phyloP scores from a whole-genome alignment of 64 coral and sea anemone genomes.

The Acropora yongei region DNA sequence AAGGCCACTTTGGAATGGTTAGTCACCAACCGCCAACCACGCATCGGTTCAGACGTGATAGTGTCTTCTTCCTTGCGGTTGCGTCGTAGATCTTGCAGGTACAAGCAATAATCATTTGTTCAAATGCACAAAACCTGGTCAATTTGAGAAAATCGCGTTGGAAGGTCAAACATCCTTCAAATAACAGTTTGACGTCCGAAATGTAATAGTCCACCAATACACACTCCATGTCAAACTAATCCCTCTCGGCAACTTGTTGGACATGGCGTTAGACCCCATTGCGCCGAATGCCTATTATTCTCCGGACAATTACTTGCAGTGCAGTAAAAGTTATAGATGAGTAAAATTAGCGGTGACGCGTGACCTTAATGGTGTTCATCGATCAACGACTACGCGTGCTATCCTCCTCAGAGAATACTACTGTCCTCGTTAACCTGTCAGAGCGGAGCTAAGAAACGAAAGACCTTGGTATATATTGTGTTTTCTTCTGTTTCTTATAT shows the following conservation, averaged over 20 bases:
- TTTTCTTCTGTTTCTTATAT: too few relatives aligned
- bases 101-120: conserved; percentile 1
- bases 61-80: background rate
- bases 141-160: background rate
- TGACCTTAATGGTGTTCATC: too few relatives aligned
- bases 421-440: too few relatives aligned
- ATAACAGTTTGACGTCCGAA: background rate
- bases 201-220: background rate
- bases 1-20: conserved; percentile 1
- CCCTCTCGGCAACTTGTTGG: background rate
- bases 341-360: too few relatives aligned
- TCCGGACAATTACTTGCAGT: too few relatives aligned
- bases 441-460: too few relatives aligned
- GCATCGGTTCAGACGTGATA: conserved; percentile 9
- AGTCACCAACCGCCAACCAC: background rate
- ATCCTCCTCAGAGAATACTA: too few relatives aligned
- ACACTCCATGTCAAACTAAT: background rate
- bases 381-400: too few relatives aligned
- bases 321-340: too few relatives aligned
- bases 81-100: conserved; percentile 8
- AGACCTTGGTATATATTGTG: too few relatives aligned
- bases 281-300: too few relatives aligned
- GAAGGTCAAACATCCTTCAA: conserved; percentile 31
- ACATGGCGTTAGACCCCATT: too few relatives aligned
- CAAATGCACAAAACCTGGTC: background rate